Evolutionary conservation across 1,140 invertebrate species (phyloP).

Genomic region (Thaumatotibia leucotreta): DNA sequence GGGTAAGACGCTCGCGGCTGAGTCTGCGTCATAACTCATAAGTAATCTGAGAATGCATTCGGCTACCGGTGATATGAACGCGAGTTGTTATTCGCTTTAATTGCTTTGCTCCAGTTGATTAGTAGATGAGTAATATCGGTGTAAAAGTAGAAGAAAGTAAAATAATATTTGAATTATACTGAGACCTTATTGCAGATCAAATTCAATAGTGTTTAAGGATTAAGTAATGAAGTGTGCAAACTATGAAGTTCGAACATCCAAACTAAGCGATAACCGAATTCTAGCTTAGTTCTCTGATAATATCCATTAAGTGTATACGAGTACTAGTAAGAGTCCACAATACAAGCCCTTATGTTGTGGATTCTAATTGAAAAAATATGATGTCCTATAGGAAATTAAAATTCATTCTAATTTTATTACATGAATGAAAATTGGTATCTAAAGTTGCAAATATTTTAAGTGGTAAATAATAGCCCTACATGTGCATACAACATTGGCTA

Average conservation of each 20-base stretch:
- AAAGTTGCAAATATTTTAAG: background rate
- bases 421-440: too few species aligned
- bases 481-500: too few species aligned
- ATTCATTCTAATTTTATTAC: too few species aligned
- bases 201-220: too few species aligned
- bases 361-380: too few species aligned
- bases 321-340: too few species aligned
- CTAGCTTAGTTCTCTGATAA: background rate
- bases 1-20: slow-evolving; percentile 3
- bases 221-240: too few species aligned
- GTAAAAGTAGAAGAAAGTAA: background rate
- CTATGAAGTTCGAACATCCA: background rate
- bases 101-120: background rate
- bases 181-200: too few species aligned
- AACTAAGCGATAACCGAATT: background rate
- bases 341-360: too few species aligned
- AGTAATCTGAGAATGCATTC: slow-evolving; percentile 32
- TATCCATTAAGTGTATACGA: too few species aligned
- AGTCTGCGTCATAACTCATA: slow-evolving; percentile 10
- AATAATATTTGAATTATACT: background rate
- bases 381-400: too few species aligned
- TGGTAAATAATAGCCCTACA: too few species aligned
- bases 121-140: background rate
- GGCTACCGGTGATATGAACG: slow-evolving; percentile 37
- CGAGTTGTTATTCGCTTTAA: background rate